Evolutionary conservation across 2,888 invertebrate species (phyloP).

Genomic region (Octonoba sinensis): DNA sequence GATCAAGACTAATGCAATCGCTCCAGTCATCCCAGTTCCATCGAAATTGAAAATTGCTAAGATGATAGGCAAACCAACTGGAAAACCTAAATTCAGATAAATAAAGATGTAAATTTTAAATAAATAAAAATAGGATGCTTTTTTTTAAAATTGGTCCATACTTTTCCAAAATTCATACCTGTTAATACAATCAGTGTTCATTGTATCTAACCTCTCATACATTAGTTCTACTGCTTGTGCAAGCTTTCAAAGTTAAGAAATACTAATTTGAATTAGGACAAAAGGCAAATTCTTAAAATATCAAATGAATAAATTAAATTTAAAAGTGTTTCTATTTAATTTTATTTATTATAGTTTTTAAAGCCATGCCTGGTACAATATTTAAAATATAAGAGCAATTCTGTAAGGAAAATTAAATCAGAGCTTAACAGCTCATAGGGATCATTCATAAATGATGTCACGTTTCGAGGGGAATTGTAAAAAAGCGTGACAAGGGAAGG

Average conservation of each 20-base stretch:
- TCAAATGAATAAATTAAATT: constrained; percentile 6
- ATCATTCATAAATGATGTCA: too few relatives aligned
- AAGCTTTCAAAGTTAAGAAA: constrained; percentile 72
- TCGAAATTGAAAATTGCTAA: constrained; percentile 98
- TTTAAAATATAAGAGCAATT: too few relatives aligned
- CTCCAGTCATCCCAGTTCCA: constrained; percentile 99
- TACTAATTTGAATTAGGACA: neutral
- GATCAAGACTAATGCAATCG: constrained; percentile 84
- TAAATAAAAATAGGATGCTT: too few relatives aligned
- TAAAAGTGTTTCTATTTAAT: neutral
- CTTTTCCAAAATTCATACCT: constrained; percentile 73
- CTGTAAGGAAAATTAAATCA: too few relatives aligned
- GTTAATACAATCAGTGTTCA: constrained; percentile 97
- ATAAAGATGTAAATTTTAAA: too few relatives aligned
- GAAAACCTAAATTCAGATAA: constrained; percentile 79
- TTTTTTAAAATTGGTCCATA: neutral
- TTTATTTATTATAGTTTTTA: too few relatives aligned
- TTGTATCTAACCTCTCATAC: constrained; percentile 94
- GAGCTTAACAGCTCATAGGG: too few relatives aligned
- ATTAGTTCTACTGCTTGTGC: constrained; percentile 98
- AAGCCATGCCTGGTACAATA: too few relatives aligned
- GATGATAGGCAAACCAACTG: constrained; percentile 97
- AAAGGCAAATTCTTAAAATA: neutral
- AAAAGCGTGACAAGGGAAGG: neutral
- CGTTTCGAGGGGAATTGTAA: too few relatives aligned